Conservation (phyloP, 2,113 vertebrate species). For the Drymodes brunneopygia region DNA sequence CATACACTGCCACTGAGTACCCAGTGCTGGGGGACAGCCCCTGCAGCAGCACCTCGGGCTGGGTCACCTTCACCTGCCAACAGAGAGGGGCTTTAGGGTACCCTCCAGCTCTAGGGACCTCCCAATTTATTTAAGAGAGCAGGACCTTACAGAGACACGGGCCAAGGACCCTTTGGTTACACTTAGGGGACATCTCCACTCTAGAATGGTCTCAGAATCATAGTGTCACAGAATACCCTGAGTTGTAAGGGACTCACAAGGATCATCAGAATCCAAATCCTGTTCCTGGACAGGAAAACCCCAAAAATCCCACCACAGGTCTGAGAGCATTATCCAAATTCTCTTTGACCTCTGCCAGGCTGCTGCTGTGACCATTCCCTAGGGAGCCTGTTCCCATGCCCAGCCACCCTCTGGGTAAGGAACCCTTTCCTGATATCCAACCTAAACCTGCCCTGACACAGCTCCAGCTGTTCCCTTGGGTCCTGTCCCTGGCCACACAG, state of each 20-base stretch:
- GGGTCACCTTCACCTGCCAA: slow-evolving; percentile 80
- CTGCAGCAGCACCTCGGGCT: slow-evolving; percentile 76
- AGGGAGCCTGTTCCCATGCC: neutral
- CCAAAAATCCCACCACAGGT: fast-evolving
- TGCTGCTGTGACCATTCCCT: neutral
- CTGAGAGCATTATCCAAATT: neutral
- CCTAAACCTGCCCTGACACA: neutral
- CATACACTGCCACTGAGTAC: slow-evolving; percentile 84
- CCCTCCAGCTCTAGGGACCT: neutral
- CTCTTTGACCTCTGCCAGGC: neutral
- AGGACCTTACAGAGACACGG: neutral
- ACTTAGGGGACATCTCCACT: neutral
- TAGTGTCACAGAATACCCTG: neutral
- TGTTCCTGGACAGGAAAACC: neutral
- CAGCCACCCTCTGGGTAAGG: neutral
- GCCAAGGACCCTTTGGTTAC: neutral
- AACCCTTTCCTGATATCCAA: neutral
- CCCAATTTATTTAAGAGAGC: neutral
- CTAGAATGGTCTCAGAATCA: neutral
- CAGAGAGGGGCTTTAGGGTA: neutral
- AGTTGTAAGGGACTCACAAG: neutral
- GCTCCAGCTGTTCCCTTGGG: neutral
- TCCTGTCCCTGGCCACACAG: neutral
- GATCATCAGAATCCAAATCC: neutral
- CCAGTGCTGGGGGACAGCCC: slow-evolving; percentile 79